Base-by-base conservation (phyloP, 2,797 vertebrate genomes). In the Acanthopagrus latus region DNA sequence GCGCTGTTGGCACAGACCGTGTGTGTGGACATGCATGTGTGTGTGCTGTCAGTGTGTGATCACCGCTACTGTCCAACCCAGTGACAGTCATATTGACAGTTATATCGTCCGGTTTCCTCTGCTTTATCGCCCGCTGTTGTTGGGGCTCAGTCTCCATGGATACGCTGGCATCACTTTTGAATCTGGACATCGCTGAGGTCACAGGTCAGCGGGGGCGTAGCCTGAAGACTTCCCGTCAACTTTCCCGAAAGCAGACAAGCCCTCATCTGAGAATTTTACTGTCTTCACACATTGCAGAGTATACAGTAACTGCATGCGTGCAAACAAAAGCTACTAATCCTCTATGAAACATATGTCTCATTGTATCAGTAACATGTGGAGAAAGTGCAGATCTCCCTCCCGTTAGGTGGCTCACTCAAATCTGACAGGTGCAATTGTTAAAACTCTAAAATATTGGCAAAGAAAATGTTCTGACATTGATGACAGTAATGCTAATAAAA, bases 231-330 rank as follows among this genome's bases (percentile, higher is more conserved):
- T 75, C 64, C 71, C 64, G 41, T 54, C 10, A 68, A 56, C 63
- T 71, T 81, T 87, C 52, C 74, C 74, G 75, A 63, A 44, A 81
- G 25, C 23, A 44, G 71, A 72, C 78, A 67, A 64, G 54, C 29
- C 70, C 71, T 74, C 12, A 33, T 78, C 47, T 81, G 64, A 84
- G 72, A 85, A 76, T 23, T 17, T 55, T 29, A 29, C 47, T 48
- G 20, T 41, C 25, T 62, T 82, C 72, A 48, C 76, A 48, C 58
- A 55, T 46, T 43, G 12, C 1, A 48, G 21, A 14, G 12, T 41
- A 21, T 51, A 12, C 18, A 56, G 25, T 41, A 33, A 50, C 27
- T 56, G 29, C 46, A 69, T 52, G 38, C 21, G 13, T 16, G 5
- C 13, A 54, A 12, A 44, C 46, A 44, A 48, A 59, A 10, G 17